Base-by-base conservation (phyloP, 1,140 invertebrate genomes). In the Tetragnatha versicolor region DNA sequence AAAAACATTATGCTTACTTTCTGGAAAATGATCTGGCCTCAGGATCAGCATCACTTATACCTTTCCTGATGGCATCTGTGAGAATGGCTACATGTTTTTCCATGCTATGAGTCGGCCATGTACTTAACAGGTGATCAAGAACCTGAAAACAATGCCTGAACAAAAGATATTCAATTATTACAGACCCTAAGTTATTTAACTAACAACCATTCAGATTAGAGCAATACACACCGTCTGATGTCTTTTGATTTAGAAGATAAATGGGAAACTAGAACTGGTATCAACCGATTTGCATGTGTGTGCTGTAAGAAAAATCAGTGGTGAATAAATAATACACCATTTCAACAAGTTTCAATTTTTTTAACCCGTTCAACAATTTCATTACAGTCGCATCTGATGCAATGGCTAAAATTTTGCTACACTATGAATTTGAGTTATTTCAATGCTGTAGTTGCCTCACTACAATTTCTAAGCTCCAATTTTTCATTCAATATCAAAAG, bases 41-140 rank as follows among this genome's bases (percentile, higher is more conserved):
- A 20, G 92, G 88, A 86, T 98, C 96, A 0, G 97, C 95, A 89
- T 99, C 97, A 6, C 91, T 90, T 45, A 98, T 92, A 3, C 94
- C 95, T 81, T 92, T 93, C 82, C 94, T 93, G 5, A 99, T 91
- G 0, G 92, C 91, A 78, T 98, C 95, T 73, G 93, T 90, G 0
- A 99, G 84, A 17, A 90, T 85, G 0, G 88, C 86, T 29, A 93
- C 89, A 84, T 97, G 93, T 85, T 90, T 92, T 85, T 98, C 96
- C 69, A 98, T 86, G 22, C 91, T 88, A 82, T 91, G 88, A 0
- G 92, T 90, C 33, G 92, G 90, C 96, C 97, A 98, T 9, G 90
- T 91, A 81, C 93, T 92, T 76, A 98, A 87, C 58, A 98, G 88
- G 76, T 93, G 87, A 77, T 94, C 91, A 31, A 98, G 85, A 83